phyloP scores from a whole-genome alignment of 64 coral and sea anemone species.

The Anthopleura sola region DNA sequence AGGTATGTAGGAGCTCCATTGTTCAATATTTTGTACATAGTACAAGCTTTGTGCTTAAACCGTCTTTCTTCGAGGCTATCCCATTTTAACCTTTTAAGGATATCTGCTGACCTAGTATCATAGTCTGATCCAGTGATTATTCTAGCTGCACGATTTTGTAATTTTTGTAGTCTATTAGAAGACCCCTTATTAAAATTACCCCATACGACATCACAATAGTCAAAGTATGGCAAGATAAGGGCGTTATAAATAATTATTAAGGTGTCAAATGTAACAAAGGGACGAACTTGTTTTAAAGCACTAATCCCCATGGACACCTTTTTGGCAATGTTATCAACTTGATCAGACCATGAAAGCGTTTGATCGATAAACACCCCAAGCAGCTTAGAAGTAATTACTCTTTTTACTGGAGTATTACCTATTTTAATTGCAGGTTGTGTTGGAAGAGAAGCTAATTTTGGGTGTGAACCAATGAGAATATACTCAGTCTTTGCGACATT shows the following conservation, averaged over 20 bases:
- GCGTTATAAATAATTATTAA: neutral
- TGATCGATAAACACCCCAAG: slow-evolving; percentile 13
- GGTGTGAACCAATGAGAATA: slow-evolving; percentile 19
- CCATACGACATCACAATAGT: slow-evolving; percentile 31
- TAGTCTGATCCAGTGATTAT: slow-evolving; percentile 15
- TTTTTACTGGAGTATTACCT: slow-evolving; percentile 10
- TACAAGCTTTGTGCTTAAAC: slow-evolving; percentile 20
- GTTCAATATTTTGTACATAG: slow-evolving; percentile 28
- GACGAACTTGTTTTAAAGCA: slow-evolving; percentile 15
- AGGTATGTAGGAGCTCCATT: slow-evolving; percentile 13
- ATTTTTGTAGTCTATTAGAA: slow-evolving; percentile 29
- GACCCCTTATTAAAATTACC: neutral
- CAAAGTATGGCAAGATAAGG: slow-evolving; percentile 18
- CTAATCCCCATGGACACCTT: slow-evolving; percentile 8
- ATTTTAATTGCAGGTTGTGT: neutral
- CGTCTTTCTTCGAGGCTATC: slow-evolving; percentile 12
- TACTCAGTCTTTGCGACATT: slow-evolving; percentile 32
- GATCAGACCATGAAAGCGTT: slow-evolving; percentile 8
- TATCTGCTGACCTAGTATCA: slow-evolving; percentile 14
- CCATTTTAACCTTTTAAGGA: slow-evolving; percentile 22
- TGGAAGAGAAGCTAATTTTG: neutral
- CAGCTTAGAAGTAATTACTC: slow-evolving; percentile 13
- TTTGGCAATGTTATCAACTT: neutral
- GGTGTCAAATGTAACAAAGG: too few species aligned
- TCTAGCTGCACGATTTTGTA: slow-evolving; percentile 41